Evolutionary conservation across 2,113 vertebrate genomes (phyloP).

Genomic region (Oryzias curvinotus): DNA sequence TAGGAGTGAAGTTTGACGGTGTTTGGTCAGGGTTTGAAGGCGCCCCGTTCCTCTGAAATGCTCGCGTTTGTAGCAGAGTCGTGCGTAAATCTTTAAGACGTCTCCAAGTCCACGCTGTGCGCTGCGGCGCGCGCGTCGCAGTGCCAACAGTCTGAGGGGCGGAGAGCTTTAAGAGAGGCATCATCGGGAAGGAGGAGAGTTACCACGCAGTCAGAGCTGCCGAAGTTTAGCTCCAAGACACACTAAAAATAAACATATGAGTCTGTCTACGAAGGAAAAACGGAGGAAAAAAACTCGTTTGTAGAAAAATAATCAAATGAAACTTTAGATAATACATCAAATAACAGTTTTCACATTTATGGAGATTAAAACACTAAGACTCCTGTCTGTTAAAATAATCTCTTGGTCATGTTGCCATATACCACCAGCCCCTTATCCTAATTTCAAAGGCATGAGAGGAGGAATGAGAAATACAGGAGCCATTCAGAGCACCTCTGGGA

Average conservation of each 20-base stretch:
- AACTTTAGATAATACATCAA: too few species aligned
- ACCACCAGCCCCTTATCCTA: too few species aligned
- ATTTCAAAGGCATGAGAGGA: too few species aligned
- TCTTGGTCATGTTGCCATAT: too few species aligned
- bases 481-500: too few species aligned
- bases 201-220: conserved; percentile 32
- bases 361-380: too few species aligned
- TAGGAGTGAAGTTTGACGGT: not conserved
- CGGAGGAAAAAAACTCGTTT: too few species aligned
- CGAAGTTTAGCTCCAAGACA: conserved; percentile 17
- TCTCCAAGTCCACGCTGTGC: conserved; percentile 56
- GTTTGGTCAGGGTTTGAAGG: not conserved
- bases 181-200: conserved; percentile 34
- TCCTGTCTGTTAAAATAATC: too few species aligned
- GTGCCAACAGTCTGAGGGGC: conserved; percentile 31
- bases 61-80: conserved; percentile 11
- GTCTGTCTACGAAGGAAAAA: too few species aligned
- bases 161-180: conserved; percentile 37
- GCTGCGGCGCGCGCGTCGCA: conserved; percentile 21
- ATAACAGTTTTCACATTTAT: too few species aligned
- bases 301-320: too few species aligned
- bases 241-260: conserved; percentile 4
- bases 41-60: conserved; percentile 8
- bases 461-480: too few species aligned
- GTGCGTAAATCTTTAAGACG: conserved; percentile 57